phyloP scores from a whole-genome alignment of 92 coral and sea anemone genomes.

The Zoanthus sansibaricus region DNA sequence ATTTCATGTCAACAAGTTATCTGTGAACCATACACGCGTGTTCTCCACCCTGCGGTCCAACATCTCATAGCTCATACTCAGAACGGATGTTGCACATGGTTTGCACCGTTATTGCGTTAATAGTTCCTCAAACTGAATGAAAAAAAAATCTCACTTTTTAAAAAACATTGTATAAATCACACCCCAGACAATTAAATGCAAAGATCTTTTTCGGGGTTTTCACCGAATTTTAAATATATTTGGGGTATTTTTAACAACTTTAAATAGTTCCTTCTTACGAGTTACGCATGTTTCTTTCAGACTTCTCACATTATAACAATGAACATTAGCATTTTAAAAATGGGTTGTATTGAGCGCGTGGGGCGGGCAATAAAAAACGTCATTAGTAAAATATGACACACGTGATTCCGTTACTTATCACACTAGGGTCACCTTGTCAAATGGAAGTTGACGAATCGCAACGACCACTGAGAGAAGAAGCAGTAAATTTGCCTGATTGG shows the following conservation, averaged over 20 bases:
- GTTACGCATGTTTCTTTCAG: not conserved
- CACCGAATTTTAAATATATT: not conserved
- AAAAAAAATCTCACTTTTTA: not conserved
- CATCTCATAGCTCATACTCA: not conserved
- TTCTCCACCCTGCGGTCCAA: conserved; percentile 10
- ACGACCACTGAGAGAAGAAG: conserved; percentile 20
- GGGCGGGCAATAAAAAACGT: conserved; percentile 17
- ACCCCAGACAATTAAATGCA: not conserved
- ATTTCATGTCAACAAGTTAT: conserved; percentile 10
- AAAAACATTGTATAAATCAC: not conserved
- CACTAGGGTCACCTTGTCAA: conserved; percentile 27
- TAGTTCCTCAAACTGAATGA: not conserved
- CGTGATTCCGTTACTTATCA: conserved; percentile 33
- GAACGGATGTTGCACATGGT: not conserved
- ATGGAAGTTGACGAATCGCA: conserved; percentile 1
- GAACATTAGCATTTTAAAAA: conserved; percentile 29
- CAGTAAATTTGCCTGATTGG: not conserved
- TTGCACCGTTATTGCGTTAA: not conserved
- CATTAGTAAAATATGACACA: conserved; percentile 9
- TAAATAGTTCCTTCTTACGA: not conserved
- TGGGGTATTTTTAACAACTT: not conserved
- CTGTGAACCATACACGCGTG: not conserved
- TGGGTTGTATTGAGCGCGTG: conserved; percentile 15
- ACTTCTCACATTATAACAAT: conserved; percentile 9
- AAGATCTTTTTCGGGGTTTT: not conserved